Evolutionary conservation across 64 coral and sea anemone genomes (phyloP), one percentile per base, ranked within the genome.

Genomic region (Catalaphyllia jardinei): DNA sequence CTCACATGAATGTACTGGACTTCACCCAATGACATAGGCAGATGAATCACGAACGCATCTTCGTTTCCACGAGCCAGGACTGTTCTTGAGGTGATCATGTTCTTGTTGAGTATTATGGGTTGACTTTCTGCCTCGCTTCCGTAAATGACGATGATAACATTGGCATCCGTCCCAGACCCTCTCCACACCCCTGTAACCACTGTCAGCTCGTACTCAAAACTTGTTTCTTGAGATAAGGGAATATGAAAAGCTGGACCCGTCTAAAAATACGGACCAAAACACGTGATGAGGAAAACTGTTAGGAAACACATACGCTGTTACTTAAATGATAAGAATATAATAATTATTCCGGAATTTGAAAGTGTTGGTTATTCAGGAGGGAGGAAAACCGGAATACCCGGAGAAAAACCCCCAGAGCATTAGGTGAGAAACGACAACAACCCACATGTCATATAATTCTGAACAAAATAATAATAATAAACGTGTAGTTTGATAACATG

Each of bases 141-240:
- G 60, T 87, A 62, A 76, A 92, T 92, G 35, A 87, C 73, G 2
- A 87, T 76, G 29, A 59, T 54, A 31, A 92, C 83, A 31, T 77
- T 86, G 28, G 90, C 83, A 31, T 82, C 82, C 10, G 90, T 92
- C 16, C 90, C 90, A 69, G 80, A 87, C 63, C 78, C 52, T 13
- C 29, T 62, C 90, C 90, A 92, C 20, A 87, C 82, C 8, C 90
- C 90, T 16, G 90, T 92, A 7, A 12, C 61, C n/a, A 92, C 29
- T 4, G 82, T 92, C 33, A 92, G 52, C 31, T 87, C 39, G 50
- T 92, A 92, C 24, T 83, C 50, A 52, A 78, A 86, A 73, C 38
- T 33, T 27, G 8, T 59, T 24, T 59, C 76, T 0, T 62, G 16
- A 8, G 19, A 31, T 28, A 64, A 54, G 49, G 24, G 86, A 13